These are phyloP conservation scores for Bucco capensis DNA, from an alignment of 2,113 vertebrate genomes.

Conservation along the genomic window DNA sequence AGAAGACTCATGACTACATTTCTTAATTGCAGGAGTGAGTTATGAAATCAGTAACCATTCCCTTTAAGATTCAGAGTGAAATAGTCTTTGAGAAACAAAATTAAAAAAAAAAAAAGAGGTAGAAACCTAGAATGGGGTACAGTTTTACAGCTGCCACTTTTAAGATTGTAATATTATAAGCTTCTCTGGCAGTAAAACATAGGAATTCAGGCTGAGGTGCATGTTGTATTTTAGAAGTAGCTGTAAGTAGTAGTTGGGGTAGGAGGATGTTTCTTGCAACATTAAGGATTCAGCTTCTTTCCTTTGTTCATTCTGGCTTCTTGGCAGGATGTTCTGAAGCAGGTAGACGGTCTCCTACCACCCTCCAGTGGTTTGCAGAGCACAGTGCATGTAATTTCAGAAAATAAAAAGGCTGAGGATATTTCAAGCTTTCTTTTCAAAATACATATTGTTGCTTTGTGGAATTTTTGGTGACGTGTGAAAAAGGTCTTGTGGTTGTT, in stretches of 20 bases:
- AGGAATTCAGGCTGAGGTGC: neutral
- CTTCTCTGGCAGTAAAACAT: neutral
- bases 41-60: neutral
- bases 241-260: neutral
- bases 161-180: neutral
- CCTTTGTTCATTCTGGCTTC: neutral
- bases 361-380: conserved; percentile 47
- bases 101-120: accelerated
- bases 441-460: neutral
- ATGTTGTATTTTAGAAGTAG: neutral
- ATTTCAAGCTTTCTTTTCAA: neutral
- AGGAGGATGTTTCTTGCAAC: neutral
- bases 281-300: neutral
- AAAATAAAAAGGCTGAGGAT: neutral
- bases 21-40: neutral
- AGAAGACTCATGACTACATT: neutral
- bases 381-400: neutral
- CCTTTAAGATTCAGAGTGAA: neutral
- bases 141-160: neutral
- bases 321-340: neutral
- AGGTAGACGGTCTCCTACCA: neutral
- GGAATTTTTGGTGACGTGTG: neutral
- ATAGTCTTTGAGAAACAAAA: neutral
- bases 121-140: neutral
- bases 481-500: neutral